Evolutionary conservation across 1,140 invertebrate genomes (phyloP), one percentile per base, ranked within the genome.

Genomic region (Drosophila sp.): DNA sequence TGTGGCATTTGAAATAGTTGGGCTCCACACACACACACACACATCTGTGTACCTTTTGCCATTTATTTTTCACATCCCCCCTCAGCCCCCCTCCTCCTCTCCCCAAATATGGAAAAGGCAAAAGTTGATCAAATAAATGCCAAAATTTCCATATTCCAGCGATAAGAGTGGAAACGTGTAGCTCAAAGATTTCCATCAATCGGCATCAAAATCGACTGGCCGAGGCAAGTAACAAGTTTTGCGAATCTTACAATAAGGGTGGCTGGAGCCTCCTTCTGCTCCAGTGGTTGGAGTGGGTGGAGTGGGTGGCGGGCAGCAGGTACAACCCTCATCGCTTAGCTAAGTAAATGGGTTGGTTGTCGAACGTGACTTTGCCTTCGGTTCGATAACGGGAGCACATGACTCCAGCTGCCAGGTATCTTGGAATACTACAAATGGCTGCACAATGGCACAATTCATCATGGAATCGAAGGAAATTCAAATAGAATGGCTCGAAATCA

Each of bases 61-160:
- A 71, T 87, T 89, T 87, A 75, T 75, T 87, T 80, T 66, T 38
- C 67, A 72, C 66, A 77, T 63, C 41, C 63, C 10, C 11, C 25
- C 10, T 17, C 27, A 7, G 38, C 63, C 7, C 23, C 38, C 27
- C 23, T 29, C 11, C 40, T 1, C 44, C n/a, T 27, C 6, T 23
- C 23, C 7, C 11, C 40, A 68, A 72, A 89, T 89, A 87, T 89
- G 80, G 77, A 87, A 86, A 87, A 72, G 75, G 73, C 70, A 89
- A 89, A 87, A 87, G 77, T 87, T 87, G 84, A 89, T 89, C 84
- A 84, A 87, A 90, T 84, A 89, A 90, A 90, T 89, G 80, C 64
- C 77, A 54, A 90, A 89, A 89, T 89, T 89, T 89, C 84, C 85
- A 89, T 89, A 89, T 89, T 89, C 71, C 60, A 64, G 38, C 84